Evolutionary conservation across 2,113 vertebrate genomes (phyloP), one percentile per base, ranked within the genome.

Genomic region (Stigmatopora argus): DNA sequence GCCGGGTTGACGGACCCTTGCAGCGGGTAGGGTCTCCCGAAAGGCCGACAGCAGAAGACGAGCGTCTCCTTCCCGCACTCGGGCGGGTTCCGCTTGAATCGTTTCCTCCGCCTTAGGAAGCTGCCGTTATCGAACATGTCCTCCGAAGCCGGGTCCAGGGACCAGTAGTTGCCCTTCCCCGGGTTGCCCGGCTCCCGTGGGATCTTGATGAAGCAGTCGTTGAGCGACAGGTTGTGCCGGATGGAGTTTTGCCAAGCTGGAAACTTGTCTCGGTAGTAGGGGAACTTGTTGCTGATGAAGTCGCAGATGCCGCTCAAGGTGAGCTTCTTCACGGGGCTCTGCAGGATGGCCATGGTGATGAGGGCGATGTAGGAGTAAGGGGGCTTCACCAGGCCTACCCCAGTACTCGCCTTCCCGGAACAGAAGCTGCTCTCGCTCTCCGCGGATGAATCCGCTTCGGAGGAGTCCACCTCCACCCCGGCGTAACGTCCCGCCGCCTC

Each of bases 121-220:
- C 94, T 95, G 73, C 94, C 94, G 70, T 94, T 92, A 87, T 93
- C 94, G 69, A 96, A 96, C 95, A 96, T 96, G 85, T 93, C 94
- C 79, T 89, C 92, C 1, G 94, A 94, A 1, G 93, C 94, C 0
- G 94, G 94, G 75, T 95, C 93, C 75, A 96, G 85, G 41, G 93
- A 91, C 97, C 97, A 98, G 88, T 97, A 95, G 90, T 92, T 96
- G 63, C 97, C 96, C 78, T 99, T 98, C n/a, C 97, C 97, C 0
- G 95, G 93, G 62, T 95, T 93, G 0, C 96, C 96, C 0, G 96
- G 95, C n/a, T 95, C 94, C 66, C 95, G 90, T 14, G 97, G 94
- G 65, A 96, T 94, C 88, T 98, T 97, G 77, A 98, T 91, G 82
- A 98, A 99, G 73, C 97, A 98, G 90, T 98, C 95, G 71, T 98